Percentiles rank a stretch among this genome's conserved stretches.
Evolutionary conservation across 1,140 invertebrate genomes (phyloP).

Genomic region (Portunus trituberculatus): DNA sequence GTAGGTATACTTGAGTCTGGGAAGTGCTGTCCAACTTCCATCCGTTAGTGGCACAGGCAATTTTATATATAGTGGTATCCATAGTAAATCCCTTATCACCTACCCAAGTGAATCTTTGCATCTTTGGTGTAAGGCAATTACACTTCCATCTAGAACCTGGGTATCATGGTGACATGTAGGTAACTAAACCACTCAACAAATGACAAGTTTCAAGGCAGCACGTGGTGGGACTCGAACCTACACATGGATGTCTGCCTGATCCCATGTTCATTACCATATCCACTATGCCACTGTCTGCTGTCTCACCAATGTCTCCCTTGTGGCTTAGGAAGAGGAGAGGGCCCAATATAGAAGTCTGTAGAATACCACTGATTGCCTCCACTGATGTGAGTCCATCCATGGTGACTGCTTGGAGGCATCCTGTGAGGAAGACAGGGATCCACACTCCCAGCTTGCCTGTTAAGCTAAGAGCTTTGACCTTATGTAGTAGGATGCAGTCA

Average conservation of each 20-base stretch:
- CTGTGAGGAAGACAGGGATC: slow-evolving; percentile 38
- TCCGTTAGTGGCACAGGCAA: not conserved
- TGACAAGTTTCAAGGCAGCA: too few relatives aligned
- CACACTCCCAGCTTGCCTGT: slow-evolving; percentile 36
- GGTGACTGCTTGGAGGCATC: slow-evolving; percentile 7
- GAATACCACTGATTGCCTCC: slow-evolving; percentile 10
- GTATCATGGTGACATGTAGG: too few relatives aligned
- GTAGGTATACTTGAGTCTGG: too few relatives aligned
- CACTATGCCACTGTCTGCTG: not conserved
- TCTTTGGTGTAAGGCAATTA: too few relatives aligned
- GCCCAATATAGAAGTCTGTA: not conserved
- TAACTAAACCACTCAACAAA: too few relatives aligned
- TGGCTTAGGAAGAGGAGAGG: slow-evolving; percentile 13
- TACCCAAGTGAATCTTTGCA: too few relatives aligned
- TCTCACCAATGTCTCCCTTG: not conserved
- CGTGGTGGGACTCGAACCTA: too few relatives aligned
- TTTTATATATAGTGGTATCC: too few relatives aligned
- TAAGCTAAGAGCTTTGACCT: slow-evolving; percentile 10
- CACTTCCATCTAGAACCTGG: too few relatives aligned
- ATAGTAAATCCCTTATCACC: too few relatives aligned
- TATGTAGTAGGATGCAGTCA: not conserved
- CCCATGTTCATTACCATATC: too few relatives aligned
- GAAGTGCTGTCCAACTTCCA: too few relatives aligned
- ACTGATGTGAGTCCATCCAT: slow-evolving; percentile 25
- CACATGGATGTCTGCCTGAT: not conserved